phyloP scores from a whole-genome alignment of 2,888 invertebrate genomes.

The Lycaena phlaeas region DNA sequence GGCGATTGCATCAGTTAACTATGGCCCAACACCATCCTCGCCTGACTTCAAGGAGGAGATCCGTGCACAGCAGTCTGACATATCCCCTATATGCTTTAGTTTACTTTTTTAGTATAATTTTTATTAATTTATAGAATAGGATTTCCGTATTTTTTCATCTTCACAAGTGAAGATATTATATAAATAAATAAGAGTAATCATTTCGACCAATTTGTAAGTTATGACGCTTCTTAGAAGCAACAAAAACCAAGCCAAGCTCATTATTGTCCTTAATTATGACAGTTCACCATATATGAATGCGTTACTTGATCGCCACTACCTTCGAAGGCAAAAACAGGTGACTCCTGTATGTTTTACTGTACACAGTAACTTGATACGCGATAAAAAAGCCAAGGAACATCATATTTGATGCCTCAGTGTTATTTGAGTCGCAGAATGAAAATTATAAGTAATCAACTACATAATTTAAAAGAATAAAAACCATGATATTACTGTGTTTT shows the following conservation, averaged over 20 bases:
- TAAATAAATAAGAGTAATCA: constrained; percentile 13
- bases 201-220: constrained; percentile 39
- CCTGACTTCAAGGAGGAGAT: no score
- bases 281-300: constrained; percentile 64
- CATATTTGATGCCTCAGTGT: constrained; percentile 17
- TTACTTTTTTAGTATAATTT: no score
- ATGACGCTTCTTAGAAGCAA: constrained; percentile 56
- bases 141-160: no score
- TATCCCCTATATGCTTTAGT: no score
- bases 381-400: constrained; percentile 44
- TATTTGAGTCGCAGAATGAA: background rate
- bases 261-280: constrained; percentile 70
- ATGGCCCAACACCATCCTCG: no score
- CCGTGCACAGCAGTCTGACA: no score
- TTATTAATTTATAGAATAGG: no score
- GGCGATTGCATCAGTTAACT: no score
- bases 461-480: no score
- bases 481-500: no score
- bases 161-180: no score
- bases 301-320: constrained; percentile 44
- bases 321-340: constrained; percentile 44
- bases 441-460: constrained; percentile 2
- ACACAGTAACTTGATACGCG: constrained; percentile 44
- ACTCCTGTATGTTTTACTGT: constrained; percentile 38
- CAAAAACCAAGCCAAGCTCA: constrained; percentile 51